Conservation (phyloP, 2,113 vertebrate genomes). For the Muntiacus reevesi region DNA sequence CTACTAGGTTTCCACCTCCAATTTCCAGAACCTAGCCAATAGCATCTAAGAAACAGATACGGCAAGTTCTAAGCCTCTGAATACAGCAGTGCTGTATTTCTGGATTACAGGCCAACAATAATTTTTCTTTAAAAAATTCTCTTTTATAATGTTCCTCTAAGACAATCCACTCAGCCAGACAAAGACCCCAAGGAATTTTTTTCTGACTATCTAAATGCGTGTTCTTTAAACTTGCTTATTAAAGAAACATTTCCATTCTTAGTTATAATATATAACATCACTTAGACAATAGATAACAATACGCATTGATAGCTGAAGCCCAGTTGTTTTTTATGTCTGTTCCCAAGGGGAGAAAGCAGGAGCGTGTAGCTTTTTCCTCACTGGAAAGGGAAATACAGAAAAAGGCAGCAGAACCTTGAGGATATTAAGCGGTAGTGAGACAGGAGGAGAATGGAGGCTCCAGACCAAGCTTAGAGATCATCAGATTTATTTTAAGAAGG, state of each 20-base stretch:
- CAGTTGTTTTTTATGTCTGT: background rate
- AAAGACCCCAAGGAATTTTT: background rate
- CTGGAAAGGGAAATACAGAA: background rate
- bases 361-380: background rate
- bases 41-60: background rate
- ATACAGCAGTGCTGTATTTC: background rate
- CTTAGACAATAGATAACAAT: background rate
- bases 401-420: background rate
- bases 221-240: background rate
- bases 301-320: background rate
- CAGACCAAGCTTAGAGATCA: background rate
- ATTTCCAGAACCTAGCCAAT: background rate
- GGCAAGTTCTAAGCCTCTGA: background rate
- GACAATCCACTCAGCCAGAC: background rate
- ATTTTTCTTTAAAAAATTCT: background rate
- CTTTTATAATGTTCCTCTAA: background rate
- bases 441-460: background rate
- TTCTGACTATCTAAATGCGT: background rate
- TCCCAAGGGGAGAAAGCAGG: background rate
- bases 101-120: background rate
- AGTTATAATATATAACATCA: background rate
- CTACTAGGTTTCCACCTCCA: background rate
- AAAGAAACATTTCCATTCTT: constrained; percentile 5
- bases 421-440: background rate
- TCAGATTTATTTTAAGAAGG: constrained; percentile 29